Evolutionary conservation across 1,140 invertebrate species (phyloP).

Genomic region (Cherax destructor): DNA sequence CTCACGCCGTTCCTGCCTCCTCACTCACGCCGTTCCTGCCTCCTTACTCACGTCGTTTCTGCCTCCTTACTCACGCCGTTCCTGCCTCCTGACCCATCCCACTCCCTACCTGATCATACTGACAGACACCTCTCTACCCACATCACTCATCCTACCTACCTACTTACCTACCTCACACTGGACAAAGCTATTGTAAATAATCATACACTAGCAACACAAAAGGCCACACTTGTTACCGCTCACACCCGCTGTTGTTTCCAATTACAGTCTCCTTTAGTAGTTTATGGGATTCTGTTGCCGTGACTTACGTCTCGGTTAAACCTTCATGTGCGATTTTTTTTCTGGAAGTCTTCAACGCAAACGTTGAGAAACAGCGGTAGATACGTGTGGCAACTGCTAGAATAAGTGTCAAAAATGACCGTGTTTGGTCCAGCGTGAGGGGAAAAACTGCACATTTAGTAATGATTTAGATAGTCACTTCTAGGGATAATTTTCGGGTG

Average conservation of each 20-base stretch:
- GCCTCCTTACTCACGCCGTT: neutral
- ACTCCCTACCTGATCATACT: neutral
- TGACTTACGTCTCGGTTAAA: neutral
- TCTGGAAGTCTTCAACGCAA: no score
- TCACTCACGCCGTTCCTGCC: no score
- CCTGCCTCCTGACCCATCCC: neutral
- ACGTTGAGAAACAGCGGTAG: no score
- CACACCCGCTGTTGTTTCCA: neutral
- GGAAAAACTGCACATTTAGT: no score
- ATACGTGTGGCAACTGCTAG: no score
- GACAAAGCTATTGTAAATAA: neutral
- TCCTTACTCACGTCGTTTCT: neutral
- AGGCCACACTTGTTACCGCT: neutral
- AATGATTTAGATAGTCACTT: no score
- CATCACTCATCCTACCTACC: neutral
- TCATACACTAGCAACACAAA: neutral
- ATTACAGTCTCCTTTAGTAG: neutral
- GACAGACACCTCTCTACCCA: neutral
- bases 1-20: no score
- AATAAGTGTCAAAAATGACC: no score
- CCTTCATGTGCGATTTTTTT: no score
- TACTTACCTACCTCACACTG: neutral
- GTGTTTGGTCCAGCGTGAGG: no score
- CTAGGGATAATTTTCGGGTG: no score
- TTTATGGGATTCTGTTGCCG: neutral